A percentile compares a stretch with the other conserved stretches of the same genome.
Conservation (phyloP, 2,888 invertebrate genomes). For the Melieria crassipennis region DNA sequence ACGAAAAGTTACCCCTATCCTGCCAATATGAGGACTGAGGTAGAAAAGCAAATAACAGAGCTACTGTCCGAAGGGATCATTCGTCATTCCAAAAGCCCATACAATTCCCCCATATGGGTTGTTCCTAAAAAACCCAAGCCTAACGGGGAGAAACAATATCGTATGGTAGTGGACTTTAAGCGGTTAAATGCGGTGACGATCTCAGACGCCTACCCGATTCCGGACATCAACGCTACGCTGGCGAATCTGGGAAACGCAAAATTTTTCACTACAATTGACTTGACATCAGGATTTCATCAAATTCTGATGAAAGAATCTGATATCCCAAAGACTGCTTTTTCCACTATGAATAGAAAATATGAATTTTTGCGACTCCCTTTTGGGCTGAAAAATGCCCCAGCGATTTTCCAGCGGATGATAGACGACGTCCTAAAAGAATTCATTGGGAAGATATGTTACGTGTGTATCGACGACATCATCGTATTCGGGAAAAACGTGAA, state of each 20-base stretch:
- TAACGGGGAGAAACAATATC: too few species aligned
- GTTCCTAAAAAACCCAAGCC: too few species aligned
- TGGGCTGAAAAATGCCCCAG: constrained; percentile 25
- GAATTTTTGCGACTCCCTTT: constrained; percentile 10
- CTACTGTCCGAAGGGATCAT: constrained; percentile 52
- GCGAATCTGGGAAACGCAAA: constrained; percentile 42
- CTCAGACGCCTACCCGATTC: constrained; percentile 8
- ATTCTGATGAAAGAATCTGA: constrained; percentile 40
- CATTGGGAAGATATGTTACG: constrained; percentile 35
- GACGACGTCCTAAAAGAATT: constrained; percentile 41
- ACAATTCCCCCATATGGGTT: constrained; percentile 37
- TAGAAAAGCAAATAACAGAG: constrained; percentile 52
- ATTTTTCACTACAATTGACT: constrained; percentile 42
- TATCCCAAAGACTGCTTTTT: constrained; percentile 42
- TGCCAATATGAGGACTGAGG: constrained; percentile 53
- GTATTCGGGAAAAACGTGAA: constrained; percentile 34
- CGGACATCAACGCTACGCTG: constrained; percentile 38
- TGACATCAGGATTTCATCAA: constrained; percentile 46
- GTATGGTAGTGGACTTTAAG: constrained; percentile 33
- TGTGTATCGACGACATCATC: constrained; percentile 39
- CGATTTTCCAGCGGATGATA: constrained; percentile 42
- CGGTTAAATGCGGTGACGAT: constrained; percentile 41
- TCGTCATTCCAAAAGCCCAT: constrained; percentile 47
- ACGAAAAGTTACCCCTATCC: constrained; percentile 49
- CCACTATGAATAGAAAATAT: constrained; percentile 39